Evolutionary conservation across 1,140 invertebrate genomes (phyloP).

Genomic region (Drosophila suzukii): DNA sequence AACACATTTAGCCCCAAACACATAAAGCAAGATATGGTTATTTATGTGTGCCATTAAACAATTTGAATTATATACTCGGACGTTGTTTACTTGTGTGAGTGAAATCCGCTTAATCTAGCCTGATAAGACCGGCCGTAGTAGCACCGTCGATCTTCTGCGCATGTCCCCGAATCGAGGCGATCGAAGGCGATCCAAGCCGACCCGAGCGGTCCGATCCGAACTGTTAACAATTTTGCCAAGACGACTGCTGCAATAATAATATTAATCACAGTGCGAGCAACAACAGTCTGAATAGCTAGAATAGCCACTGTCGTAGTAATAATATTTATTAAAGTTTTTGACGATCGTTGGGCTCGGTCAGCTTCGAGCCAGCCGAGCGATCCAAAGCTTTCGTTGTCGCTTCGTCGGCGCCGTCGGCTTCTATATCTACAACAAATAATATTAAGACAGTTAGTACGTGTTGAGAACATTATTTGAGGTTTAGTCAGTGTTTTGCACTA

Average conservation of each 20-base stretch:
- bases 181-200: conserved; percentile 46
- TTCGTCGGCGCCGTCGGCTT: conserved; percentile 64
- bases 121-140: conserved; percentile 52
- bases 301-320: conserved; percentile 49
- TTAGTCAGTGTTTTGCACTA: conserved; percentile 84
- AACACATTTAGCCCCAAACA: conserved; percentile 33
- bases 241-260: conserved; percentile 50
- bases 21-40: conserved; percentile 36
- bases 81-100: conserved; percentile 2
- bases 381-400: conserved; percentile 44
- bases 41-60: conserved; percentile 61
- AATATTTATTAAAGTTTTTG: conserved; percentile 79
- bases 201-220: conserved; percentile 40
- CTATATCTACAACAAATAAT: conserved; percentile 84
- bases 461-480: conserved; percentile 84
- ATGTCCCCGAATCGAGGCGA: conserved; percentile 45
- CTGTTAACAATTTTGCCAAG: conserved; percentile 81
- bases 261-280: conserved; percentile 27
- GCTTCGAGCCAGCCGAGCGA: conserved; percentile 49
- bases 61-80: conserved; percentile 42
- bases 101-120: conserved; percentile 54
- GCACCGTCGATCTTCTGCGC: conserved; percentile 33
- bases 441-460: conserved; percentile 84
- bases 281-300: conserved; percentile 12
- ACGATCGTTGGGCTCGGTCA: conserved; percentile 31